These are phyloP conservation scores for Neoniphon sammara DNA, from an alignment of 2,797 vertebrate species.

Conservation along the genomic window DNA sequence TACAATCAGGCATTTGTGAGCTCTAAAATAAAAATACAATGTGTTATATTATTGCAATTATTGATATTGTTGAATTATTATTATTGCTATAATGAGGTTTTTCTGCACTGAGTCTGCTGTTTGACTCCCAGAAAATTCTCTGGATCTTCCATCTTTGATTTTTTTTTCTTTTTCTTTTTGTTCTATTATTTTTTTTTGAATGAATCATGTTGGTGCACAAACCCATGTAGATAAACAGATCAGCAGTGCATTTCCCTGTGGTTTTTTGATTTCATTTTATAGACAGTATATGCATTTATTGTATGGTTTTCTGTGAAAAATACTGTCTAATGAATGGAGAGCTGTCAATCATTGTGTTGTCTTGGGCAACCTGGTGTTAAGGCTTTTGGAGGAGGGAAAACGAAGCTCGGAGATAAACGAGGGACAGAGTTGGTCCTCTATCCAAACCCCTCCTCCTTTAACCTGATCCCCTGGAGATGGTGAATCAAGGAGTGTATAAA, in stretches of 20 bases:
- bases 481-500: constrained; percentile 50
- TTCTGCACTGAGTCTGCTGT: constrained; percentile 63
- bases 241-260: constrained; percentile 35
- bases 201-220: constrained; percentile 54
- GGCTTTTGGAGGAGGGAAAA: not conserved
- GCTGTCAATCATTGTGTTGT: constrained; percentile 61
- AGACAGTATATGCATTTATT: constrained; percentile 62
- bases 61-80: constrained; percentile 44
- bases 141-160: constrained; percentile 69
- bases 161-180: constrained; percentile 58
- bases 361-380: constrained; percentile 51
- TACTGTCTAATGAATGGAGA: constrained; percentile 56
- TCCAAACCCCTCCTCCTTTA: not conserved
- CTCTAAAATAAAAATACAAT: constrained; percentile 55
- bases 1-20: constrained; percentile 62
- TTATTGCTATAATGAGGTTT: constrained; percentile 43
- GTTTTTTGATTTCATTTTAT: constrained; percentile 49
- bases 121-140: constrained; percentile 65
- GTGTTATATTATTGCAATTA: constrained; percentile 70
- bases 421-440: not conserved
- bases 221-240: constrained; percentile 64
- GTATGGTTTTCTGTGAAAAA: constrained; percentile 56
- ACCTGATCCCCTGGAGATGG: constrained; percentile 38
- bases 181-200: constrained; percentile 45
- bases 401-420: not conserved